Percentiles rank a stretch among this genome's conserved stretches.
Conservation (phyloP, 2,888 invertebrate genomes). For the Coecobrya sp. region DNA sequence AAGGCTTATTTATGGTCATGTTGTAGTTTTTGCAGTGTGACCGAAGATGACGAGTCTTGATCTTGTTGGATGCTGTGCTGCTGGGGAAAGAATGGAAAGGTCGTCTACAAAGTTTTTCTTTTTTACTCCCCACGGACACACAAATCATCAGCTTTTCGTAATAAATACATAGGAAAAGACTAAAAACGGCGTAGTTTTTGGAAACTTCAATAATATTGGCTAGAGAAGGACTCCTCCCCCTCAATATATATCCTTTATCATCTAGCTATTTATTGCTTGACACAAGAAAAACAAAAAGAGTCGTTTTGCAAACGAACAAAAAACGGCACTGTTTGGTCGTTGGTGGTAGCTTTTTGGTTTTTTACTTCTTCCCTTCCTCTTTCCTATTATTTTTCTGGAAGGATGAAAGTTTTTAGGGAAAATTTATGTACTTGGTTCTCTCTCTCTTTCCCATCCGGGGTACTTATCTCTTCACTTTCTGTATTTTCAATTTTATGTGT, state of each 20-base stretch:
- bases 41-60: neutral
- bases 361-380: neutral
- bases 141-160: slow-evolving; percentile 61
- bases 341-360: neutral
- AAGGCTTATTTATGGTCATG: slow-evolving; percentile 30
- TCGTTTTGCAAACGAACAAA: neutral
- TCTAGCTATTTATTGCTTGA: neutral
- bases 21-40: neutral
- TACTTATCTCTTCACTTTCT: slow-evolving; percentile 1
- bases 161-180: slow-evolving; percentile 35
- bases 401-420: slow-evolving; percentile 27
- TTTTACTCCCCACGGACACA: slow-evolving; percentile 43
- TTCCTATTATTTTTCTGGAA: neutral
- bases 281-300: slow-evolving; percentile 1
- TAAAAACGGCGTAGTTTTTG: neutral
- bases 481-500: slow-evolving; percentile 42
- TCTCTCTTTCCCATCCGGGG: neutral
- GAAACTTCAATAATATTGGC: slow-evolving; percentile 33
- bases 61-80: neutral
- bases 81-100: neutral
- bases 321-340: neutral
- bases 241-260: slow-evolving; percentile 17
- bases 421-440: slow-evolving; percentile 38
- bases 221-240: neutral
- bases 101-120: neutral